Conservation (phyloP, 2,888 invertebrate species). For the Congeria kusceri region DNA sequence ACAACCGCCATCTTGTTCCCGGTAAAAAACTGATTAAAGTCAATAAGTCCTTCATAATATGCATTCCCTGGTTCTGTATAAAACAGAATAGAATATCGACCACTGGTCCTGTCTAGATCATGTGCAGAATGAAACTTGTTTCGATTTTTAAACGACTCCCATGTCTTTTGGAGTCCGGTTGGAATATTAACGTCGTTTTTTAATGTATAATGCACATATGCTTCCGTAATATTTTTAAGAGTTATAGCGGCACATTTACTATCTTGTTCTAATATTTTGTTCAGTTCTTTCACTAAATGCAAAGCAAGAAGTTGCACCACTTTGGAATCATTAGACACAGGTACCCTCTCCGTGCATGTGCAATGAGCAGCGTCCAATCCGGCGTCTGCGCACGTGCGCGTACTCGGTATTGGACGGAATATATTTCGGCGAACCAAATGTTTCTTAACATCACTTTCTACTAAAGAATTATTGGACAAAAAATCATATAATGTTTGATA, state of each 20-base stretch:
- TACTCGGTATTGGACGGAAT: no score
- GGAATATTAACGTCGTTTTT: slow-evolving; percentile 22
- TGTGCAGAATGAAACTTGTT: background rate
- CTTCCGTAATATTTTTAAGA: slow-evolving; percentile 29
- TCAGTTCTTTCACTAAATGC: slow-evolving; percentile 17
- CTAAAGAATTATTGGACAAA: no score
- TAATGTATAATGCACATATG: slow-evolving; percentile 14
- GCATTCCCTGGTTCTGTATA: slow-evolving; percentile 28
- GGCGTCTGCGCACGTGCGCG: no score
- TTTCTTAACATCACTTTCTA: no score
- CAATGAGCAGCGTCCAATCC: slow-evolving; percentile 90
- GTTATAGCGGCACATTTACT: slow-evolving; percentile 6
- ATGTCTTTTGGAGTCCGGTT: background rate
- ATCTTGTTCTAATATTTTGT: slow-evolving; percentile 28
- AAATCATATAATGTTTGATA: no score
- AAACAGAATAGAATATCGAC: slow-evolving; percentile 34
- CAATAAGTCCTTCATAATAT: slow-evolving; percentile 35
- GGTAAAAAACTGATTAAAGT: slow-evolving; percentile 5
- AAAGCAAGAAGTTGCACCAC: slow-evolving; percentile 24
- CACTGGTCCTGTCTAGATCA: slow-evolving; percentile 12
- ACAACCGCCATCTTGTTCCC: slow-evolving; percentile 25
- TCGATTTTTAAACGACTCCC: background rate
- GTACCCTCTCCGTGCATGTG: slow-evolving; percentile 52
- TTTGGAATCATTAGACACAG: background rate
- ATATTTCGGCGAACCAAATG: no score